These are phyloP conservation scores for Eupelmus urozonus DNA, from an alignment of 2,888 invertebrate genomes.

Conservation along the genomic window DNA sequence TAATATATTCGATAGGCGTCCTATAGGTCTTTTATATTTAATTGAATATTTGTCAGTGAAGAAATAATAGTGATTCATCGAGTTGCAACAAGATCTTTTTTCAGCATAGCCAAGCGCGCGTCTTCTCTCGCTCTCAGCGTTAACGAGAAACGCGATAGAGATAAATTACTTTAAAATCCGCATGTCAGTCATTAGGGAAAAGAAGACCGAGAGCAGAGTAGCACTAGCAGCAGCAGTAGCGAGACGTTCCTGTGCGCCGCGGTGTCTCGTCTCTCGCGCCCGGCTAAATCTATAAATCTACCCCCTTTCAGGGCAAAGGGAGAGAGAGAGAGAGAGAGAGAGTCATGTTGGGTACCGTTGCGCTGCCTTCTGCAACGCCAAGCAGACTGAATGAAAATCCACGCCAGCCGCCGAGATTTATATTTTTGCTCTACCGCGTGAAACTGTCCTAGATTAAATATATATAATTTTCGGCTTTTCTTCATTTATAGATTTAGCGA, in stretches of 20 bases:
- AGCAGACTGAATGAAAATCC: constrained; percentile 27
- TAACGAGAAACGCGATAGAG: constrained; percentile 37
- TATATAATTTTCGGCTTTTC: constrained; percentile 28
- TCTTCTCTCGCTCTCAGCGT: not conserved
- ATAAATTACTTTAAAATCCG: constrained; percentile 44
- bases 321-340: too few relatives aligned
- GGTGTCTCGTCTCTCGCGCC: not conserved
- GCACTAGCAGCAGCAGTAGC: not conserved
- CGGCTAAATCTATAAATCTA: constrained; percentile 36
- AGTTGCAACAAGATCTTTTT: constrained; percentile 22
- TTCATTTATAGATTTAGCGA: not conserved
- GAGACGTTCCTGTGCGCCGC: not conserved
- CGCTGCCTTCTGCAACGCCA: constrained; percentile 6
- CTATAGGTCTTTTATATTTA: too few relatives aligned
- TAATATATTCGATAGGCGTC: too few relatives aligned
- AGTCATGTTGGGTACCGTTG: not conserved
- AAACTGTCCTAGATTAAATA: constrained; percentile 12
- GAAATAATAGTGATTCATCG: constrained; percentile 34
- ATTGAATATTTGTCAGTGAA: too few relatives aligned
- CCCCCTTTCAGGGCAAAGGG: not conserved
- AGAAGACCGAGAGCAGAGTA: constrained; percentile 29
- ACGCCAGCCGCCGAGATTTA: constrained; percentile 4
- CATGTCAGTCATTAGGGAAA: constrained; percentile 50
- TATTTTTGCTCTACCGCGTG: constrained; percentile 8
- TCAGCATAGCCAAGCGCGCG: not conserved